These are phyloP conservation scores for Trematomus loennbergii DNA, from an alignment of 2,113 vertebrate genomes.

Conservation along the genomic window DNA sequence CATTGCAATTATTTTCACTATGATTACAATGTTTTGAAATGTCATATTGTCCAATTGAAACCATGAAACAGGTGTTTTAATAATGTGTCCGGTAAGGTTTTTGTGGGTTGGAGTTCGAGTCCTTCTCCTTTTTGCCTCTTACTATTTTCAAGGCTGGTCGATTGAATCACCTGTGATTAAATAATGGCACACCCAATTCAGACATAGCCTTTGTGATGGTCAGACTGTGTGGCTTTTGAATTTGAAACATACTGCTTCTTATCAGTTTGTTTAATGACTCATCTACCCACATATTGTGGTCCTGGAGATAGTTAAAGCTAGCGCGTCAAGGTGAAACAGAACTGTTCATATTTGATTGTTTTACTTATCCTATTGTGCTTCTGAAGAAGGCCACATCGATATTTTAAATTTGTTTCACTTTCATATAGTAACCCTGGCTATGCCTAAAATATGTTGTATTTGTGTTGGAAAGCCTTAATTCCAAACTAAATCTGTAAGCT, in stretches of 20 bases:
- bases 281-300: too few relatives aligned
- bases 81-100: too few relatives aligned
- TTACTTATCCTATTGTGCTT: neutral
- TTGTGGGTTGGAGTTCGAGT: neutral
- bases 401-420: slow-evolving; percentile 23
- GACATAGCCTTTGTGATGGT: neutral
- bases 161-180: neutral
- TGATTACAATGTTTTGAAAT: too few relatives aligned
- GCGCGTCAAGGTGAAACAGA: neutral
- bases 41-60: too few relatives aligned
- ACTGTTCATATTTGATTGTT: neutral
- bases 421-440: neutral
- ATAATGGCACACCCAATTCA: neutral
- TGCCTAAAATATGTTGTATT: neutral
- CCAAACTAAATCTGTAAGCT: neutral
- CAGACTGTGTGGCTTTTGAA: neutral
- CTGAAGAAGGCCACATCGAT: slow-evolving; percentile 7
- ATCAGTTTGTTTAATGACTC: neutral
- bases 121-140: neutral
- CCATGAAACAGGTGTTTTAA: neutral
- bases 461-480: neutral
- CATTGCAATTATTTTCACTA: too few relatives aligned
- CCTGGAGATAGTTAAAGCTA: neutral
- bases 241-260: neutral
- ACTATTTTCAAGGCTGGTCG: neutral